Percentiles rank a stretch among this genome's conserved stretches.
Evolutionary conservation across 1,140 invertebrate species (phyloP).

Genomic region (Hormaphis cornu): DNA sequence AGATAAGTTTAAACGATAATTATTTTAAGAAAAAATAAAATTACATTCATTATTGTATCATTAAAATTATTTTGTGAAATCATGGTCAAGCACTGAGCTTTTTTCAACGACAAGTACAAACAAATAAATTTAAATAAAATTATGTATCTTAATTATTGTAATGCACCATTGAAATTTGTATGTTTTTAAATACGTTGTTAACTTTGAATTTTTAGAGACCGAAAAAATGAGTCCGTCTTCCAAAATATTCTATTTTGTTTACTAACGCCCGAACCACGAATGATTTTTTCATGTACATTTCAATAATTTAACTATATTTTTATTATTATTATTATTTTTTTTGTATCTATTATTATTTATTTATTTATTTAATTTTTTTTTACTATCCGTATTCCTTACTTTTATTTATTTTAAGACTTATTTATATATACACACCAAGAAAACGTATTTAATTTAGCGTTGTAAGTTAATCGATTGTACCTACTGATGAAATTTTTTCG

Average conservation of each 20-base stretch:
- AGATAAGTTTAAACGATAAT: slow-evolving; percentile 17
- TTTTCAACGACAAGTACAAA: slow-evolving; percentile 27
- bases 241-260: slow-evolving; percentile 17
- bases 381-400: slow-evolving; percentile 17
- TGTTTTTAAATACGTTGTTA: slow-evolving; percentile 8
- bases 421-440: slow-evolving; percentile 20
- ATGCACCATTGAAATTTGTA: slow-evolving; percentile 5
- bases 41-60: not conserved
- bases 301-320: slow-evolving; percentile 4
- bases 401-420: slow-evolving; percentile 32
- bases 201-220: not conserved
- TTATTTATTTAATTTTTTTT: slow-evolving; percentile 28
- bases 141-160: slow-evolving; percentile 24
- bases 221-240: slow-evolving; percentile 28
- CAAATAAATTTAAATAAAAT: too few species aligned
- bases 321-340: slow-evolving; percentile 21
- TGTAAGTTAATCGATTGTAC: slow-evolving; percentile 25
- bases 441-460: slow-evolving; percentile 15
- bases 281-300: slow-evolving; percentile 25
- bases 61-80: slow-evolving; percentile 18
- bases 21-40: slow-evolving; percentile 7
- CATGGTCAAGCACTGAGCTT: slow-evolving; percentile 27
- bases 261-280: not conserved
- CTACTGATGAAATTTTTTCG: slow-evolving; percentile 3
- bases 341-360: slow-evolving; percentile 3